A percentile compares a stretch with the other conserved stretches of the same genome.
Evolutionary conservation across 2,888 invertebrate species (phyloP).

Genomic region (Rotaria magnacalcarata): DNA sequence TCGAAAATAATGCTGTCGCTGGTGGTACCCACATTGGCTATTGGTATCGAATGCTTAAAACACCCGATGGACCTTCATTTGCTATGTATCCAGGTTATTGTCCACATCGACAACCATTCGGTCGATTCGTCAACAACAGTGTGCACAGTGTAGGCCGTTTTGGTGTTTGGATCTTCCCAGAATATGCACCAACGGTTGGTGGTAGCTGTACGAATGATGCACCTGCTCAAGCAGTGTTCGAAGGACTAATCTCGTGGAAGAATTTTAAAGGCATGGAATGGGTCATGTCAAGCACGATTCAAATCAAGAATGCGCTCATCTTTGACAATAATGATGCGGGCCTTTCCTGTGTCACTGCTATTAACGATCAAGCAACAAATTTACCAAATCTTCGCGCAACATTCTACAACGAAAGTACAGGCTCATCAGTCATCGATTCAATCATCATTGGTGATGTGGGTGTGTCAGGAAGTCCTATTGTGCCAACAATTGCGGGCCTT

Average conservation of each 20-base stretch:
- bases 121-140: constrained; percentile 42
- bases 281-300: constrained; percentile 52
- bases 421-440: constrained; percentile 35
- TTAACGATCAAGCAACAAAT: background rate
- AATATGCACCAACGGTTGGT: constrained; percentile 40
- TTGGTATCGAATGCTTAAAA: constrained; percentile 44
- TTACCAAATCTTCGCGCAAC: constrained; percentile 12
- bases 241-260: constrained; percentile 52
- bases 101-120: constrained; percentile 40
- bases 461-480: too few species aligned
- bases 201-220: constrained; percentile 35
- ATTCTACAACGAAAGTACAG: constrained; percentile 37
- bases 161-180: constrained; percentile 45
- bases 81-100: constrained; percentile 35
- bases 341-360: constrained; percentile 37
- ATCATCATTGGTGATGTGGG: constrained; percentile 36
- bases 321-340: constrained; percentile 47
- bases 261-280: constrained; percentile 55
- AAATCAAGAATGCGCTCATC: constrained; percentile 51
- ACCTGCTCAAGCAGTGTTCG: constrained; percentile 38
- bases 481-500: too few species aligned
- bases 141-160: constrained; percentile 41
- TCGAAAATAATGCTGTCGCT: constrained; percentile 39
- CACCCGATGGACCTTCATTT: constrained; percentile 44
- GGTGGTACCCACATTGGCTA: constrained; percentile 45